Evolutionary conservation across 2,113 vertebrate species (phyloP), one percentile per base, ranked within the genome.

Genomic region (Ancistrus triradiatus): DNA sequence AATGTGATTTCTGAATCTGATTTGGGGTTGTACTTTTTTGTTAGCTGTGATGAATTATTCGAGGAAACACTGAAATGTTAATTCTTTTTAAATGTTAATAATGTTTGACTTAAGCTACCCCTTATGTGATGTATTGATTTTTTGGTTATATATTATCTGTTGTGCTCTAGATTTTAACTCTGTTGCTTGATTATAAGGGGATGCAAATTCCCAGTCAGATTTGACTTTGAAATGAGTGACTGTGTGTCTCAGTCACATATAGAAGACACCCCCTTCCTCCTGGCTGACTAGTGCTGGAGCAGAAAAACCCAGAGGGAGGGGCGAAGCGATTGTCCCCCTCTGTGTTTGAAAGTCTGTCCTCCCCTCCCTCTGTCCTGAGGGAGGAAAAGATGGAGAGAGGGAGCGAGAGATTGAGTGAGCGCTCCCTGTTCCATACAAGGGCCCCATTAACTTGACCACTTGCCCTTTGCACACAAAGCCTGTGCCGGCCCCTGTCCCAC

Each of bases 361-460:
- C 68, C 79, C 63, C 66, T 75, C 76, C 75, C 74, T 80, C 77
- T 70, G 75, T 76, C 81, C 75, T 66, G 66, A 85, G 81, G 79
- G 86, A 84, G 82, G 80, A 86, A 70, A 76, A 33, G 72, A 22
- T n/a, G 37, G 85, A 81, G 88, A 88, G 40, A 50, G 22, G 44
- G 52, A 74, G 56, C 81, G 79, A 78, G 73, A 19, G 28, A 74
- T 78, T 76, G 80, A 80, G 77, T 82, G 84, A 86, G 84, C 75
- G 83, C 78, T 91, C 87, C 92, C 84, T 85, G 83, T 90, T 88
- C 89, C 85, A 91, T 90, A 91, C 92, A 93, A 94, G 94, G 91
- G 91, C 92, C 90, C 94, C 91, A 92, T 94, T 95, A 97, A 97
- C 94, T 89, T 98, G 95, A 97, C 93, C 95, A 92, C 93, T 94